A percentile compares a stretch with the other conserved stretches of the same genome.
phyloP scores from a whole-genome alignment of 1,140 invertebrate species.

The Chironomus striatipennis region DNA sequence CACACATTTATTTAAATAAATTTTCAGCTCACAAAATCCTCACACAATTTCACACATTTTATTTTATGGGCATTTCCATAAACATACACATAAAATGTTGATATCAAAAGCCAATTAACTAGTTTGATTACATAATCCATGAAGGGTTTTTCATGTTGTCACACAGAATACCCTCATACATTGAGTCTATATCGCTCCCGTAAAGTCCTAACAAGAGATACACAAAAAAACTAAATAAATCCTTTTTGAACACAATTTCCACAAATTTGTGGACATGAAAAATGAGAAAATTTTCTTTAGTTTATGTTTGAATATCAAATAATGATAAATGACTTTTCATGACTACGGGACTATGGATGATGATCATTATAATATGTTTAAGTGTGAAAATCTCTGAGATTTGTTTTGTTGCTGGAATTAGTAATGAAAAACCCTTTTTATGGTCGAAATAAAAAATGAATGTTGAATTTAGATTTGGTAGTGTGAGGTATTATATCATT shows the following conservation, averaged over 20 bases:
- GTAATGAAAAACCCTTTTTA: background rate
- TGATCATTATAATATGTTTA: background rate
- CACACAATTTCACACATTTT: too few relatives aligned
- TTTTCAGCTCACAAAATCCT: too few relatives aligned
- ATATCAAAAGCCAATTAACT: conserved; percentile 9
- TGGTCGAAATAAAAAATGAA: background rate
- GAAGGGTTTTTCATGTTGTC: conserved; percentile 1
- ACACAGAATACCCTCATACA: background rate
- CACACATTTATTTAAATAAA: background rate
- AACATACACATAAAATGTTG: background rate
- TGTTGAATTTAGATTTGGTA: too few relatives aligned
- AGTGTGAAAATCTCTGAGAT: background rate
- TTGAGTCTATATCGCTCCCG: background rate
- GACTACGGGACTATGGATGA: background rate
- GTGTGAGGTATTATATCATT: background rate
- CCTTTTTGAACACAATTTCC: background rate
- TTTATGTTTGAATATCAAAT: conserved; percentile 15
- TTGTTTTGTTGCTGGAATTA: background rate
- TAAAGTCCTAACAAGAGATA: background rate
- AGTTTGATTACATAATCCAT: background rate
- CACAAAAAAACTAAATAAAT: background rate
- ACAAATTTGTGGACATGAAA: background rate
- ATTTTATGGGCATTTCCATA: background rate
- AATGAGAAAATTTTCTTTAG: background rate
- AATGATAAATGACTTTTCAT: conserved; percentile 9